Conservation (phyloP, 2,113 vertebrate genomes). For the Ramphastos sulfuratus region DNA sequence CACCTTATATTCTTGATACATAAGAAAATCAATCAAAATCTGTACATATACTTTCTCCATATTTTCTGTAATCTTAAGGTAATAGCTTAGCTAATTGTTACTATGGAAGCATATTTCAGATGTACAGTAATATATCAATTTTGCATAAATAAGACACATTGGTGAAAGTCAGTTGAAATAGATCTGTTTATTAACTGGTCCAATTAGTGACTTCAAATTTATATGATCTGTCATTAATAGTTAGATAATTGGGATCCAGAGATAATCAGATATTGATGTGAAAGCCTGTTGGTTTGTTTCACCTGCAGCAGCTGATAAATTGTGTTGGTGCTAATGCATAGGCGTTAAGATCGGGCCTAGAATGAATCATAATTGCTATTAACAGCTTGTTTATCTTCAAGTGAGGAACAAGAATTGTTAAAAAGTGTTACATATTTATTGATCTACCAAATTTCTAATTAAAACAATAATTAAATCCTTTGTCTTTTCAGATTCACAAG, state of each 20-base stretch:
- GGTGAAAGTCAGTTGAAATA: neutral
- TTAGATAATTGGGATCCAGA: neutral
- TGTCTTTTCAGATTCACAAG: neutral
- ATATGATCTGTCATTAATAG: neutral
- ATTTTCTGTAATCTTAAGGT: neutral
- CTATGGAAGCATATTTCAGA: neutral
- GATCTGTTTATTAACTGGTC: neutral
- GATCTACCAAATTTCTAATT: neutral
- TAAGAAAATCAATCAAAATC: neutral
- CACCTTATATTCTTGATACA: neutral
- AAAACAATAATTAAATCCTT: neutral
- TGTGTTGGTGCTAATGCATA: neutral
- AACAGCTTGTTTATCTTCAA: neutral
- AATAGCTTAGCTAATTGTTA: neutral
- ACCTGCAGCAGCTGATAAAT: neutral
- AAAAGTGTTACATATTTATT: conserved; percentile 1
- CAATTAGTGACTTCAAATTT: neutral
- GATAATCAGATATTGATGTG: neutral
- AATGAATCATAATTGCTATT: neutral
- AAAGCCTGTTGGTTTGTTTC: neutral
- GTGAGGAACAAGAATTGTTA: neutral
- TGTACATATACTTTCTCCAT: neutral
- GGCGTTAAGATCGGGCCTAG: neutral
- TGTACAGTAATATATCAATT: neutral
- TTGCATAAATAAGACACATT: neutral